Base-by-base conservation (phyloP, 2,888 invertebrate genomes). In the Anodontia alba region DNA sequence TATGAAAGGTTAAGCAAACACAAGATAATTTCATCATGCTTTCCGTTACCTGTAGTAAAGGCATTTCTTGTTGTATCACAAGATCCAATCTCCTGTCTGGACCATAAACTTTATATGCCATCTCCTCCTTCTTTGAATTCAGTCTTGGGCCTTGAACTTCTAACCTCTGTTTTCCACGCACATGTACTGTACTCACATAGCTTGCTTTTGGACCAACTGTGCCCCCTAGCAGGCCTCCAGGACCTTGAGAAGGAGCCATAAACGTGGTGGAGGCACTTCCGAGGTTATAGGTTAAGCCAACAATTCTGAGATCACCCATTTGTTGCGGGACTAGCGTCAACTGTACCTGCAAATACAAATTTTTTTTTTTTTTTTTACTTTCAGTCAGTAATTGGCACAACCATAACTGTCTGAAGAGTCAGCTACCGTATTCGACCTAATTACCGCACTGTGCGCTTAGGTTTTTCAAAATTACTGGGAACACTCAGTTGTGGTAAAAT, bases 31-130 rank as follows among this genome's bases (percentile, higher is more conserved):
- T n/a, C n/a, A n/a, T n/a, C n/a, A n/a, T n/a, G n/a, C n/a, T n/a
- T n/a, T n/a, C n/a, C n/a, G n/a, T n/a, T 94, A 97, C 97, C 96
- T 97, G 97, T 91, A 98, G 95, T 91, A 97, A 96, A 0, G 98
- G 98, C 83, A 98, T 96, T 86, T 96, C 96, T 20, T 97, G 96
- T 67, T 97, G 96, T 72, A 98, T 96, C 84, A 96, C 96, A 76
- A 98, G 96, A 87, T 96, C 93, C 73, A 98, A 95, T 84, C 97
- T 95, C 87, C 96, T 96, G 93, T 97, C 97, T 23, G 95, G 94
- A 12, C 95, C 96, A 87, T 96, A 96, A 78, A 95, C 90, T 77
- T 95, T 94, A 62, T 93, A 93, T 15, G 94, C 94, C 43, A 95
- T 94, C 80, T 95, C 96, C 78, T 95, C 95, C 82, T 95, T 95